Evolutionary conservation across 2,113 vertebrate genomes (phyloP).

Genomic region (Phalacrocorax aristotelis): DNA sequence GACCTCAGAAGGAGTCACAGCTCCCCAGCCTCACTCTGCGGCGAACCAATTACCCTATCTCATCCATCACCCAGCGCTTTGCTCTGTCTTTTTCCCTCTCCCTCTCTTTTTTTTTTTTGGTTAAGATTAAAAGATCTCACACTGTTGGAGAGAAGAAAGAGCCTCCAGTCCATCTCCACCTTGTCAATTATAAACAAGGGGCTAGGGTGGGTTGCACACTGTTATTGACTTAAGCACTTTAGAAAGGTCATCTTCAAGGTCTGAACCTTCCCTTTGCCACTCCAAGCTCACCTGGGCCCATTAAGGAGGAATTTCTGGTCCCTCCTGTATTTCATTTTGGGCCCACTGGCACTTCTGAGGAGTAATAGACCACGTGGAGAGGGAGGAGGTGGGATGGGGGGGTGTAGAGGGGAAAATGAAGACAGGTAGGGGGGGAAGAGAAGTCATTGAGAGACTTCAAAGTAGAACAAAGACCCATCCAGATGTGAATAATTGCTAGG

Average conservation of each 20-base stretch:
- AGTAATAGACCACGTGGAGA: not conserved
- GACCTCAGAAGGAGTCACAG: not conserved
- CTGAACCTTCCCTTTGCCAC: conserved; percentile 29
- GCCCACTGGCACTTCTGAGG: conserved; percentile 50
- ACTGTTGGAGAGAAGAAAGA: conserved; percentile 25
- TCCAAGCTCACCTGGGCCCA: conserved; percentile 66
- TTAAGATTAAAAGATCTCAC: conserved; percentile 48
- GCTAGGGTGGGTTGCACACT: not conserved
- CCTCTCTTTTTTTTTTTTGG: fast-evolving
- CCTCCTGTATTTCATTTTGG: conserved; percentile 21
- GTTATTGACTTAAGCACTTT: conserved; percentile 56
- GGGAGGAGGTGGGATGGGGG: conserved; percentile 28
- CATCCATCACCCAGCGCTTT: not conserved
- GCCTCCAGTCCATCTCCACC: conserved; percentile 46
- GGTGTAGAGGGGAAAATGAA: not conserved
- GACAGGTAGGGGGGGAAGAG: conserved; percentile 53
- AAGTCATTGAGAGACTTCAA: conserved; percentile 71
- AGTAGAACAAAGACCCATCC: conserved; percentile 59
- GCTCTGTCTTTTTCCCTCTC: not conserved
- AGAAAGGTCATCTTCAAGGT: conserved; percentile 65
- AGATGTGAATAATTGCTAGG: conserved; percentile 75
- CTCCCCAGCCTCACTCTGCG: not conserved
- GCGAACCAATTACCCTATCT: not conserved
- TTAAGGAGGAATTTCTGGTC: conserved; percentile 64
- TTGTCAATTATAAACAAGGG: conserved; percentile 46